These are phyloP conservation scores for Spermophilus dauricus DNA, from an alignment of 2,113 vertebrate genomes.

Conservation along the genomic window DNA sequence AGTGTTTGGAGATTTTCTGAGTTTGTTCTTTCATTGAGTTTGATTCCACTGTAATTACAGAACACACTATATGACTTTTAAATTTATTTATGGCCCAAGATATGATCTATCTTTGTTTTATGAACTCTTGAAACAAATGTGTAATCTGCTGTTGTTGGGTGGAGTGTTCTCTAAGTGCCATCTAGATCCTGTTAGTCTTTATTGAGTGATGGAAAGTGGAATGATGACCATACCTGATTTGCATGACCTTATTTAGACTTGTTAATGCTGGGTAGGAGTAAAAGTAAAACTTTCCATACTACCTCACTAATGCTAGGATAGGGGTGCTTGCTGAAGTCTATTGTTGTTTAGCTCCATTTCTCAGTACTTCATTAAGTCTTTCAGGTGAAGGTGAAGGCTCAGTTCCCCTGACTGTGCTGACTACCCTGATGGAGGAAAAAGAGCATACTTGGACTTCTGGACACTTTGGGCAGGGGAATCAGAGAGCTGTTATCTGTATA, in stretches of 20 bases:
- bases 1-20: slow-evolving; percentile 6
- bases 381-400: background rate
- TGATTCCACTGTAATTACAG: background rate
- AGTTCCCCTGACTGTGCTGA: background rate
- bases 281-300: background rate
- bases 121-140: background rate
- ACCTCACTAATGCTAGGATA: background rate
- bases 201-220: background rate
- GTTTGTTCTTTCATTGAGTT: slow-evolving; percentile 10
- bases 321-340: background rate
- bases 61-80: slow-evolving; percentile 20
- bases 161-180: background rate
- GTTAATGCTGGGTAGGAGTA: background rate
- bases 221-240: background rate
- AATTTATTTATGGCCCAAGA: slow-evolving; percentile 25
- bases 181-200: background rate
- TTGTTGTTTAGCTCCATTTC: background rate
- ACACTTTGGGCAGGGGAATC: background rate
- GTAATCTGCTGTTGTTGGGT: background rate
- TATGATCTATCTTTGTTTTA: slow-evolving; percentile 26
- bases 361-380: background rate
- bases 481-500: background rate
- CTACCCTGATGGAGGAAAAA: background rate
- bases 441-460: background rate
- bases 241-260: background rate